Evolutionary conservation across 1,140 invertebrate species (phyloP), one percentile per base, ranked within the genome.

Genomic region (Achroia grisella): DNA sequence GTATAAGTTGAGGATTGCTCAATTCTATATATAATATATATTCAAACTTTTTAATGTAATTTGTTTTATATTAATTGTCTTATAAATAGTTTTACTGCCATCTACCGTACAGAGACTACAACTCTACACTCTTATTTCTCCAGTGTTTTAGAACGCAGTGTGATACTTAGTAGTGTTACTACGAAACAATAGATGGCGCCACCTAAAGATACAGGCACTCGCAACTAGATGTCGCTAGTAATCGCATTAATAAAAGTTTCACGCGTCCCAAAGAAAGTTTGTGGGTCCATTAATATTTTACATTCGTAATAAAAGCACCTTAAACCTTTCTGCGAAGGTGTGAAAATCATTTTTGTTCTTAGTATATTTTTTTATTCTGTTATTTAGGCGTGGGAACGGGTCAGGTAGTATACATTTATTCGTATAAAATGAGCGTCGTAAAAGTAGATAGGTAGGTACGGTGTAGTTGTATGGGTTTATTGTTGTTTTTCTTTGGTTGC

Each of bases 271-370:
- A 70, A 71, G 63, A 71, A 72, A 76, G 69, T 71, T 63, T 45
- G 56, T 51, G 56, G 50, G 56, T 62, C 57, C 63, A 78, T 76
- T 72, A 73, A 76, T 72, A 80, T 69, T 77, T 82, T 70, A 82
- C 72, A 74, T 75, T 64, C 65, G 60, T 71, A 77, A 80, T 78
- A 80, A 82, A 82, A 76, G 58, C 56, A 46, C 57, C 58, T 52
- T 58, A 65, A 73, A 66, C 66, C 70, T 76, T 76, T 71, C 74
- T 65, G 68, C 76, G 70, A 77, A 83, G 79, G 79, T 80, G 79
- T 83, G 79, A 83, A 83, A 83, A 79, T 80, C 40, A 79, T 75
- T 79, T 80, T 75, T 76, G 65, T 79, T 76, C 60, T 66, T 66
- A 56, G 48, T 56, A 52, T 52, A 40, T 48, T 63, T 59, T 73